These are phyloP conservation scores for Rotaria macrura DNA, from an alignment of 2,888 invertebrate species.

Conservation along the genomic window DNA sequence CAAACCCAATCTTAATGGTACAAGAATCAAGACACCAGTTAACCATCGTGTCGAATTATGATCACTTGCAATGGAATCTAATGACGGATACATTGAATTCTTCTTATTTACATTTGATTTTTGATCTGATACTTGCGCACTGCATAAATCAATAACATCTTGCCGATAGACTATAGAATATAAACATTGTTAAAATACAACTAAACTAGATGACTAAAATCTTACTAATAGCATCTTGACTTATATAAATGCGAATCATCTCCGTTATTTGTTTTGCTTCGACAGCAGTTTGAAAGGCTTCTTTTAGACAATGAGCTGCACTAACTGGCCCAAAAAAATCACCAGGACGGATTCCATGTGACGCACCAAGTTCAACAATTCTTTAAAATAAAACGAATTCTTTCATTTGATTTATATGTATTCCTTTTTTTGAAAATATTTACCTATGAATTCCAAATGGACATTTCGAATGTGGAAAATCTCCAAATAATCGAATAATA, in stretches of 20 bases:
- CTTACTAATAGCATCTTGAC: constrained; percentile 19
- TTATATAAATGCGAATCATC: neutral
- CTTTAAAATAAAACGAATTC: neutral
- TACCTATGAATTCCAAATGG: constrained; percentile 30
- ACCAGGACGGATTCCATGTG: constrained; percentile 4
- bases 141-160: constrained; percentile 1
- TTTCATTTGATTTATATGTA: too few relatives aligned
- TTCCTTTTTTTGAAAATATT: neutral
- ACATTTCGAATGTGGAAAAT: constrained; percentile 28
- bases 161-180: neutral
- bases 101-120: neutral
- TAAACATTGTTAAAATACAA: neutral
- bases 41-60: neutral
- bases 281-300: neutral
- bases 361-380: neutral
- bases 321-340: neutral
- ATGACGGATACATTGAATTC: neutral
- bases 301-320: neutral
- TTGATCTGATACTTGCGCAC: neutral
- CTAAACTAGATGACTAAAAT: neutral
- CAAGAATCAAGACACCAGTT: constrained; percentile 50
- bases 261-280: neutral
- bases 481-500: constrained; percentile 26
- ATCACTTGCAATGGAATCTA: neutral
- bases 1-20: constrained; percentile 67